Evolutionary conservation across 1,140 invertebrate genomes (phyloP).

Genomic region (Dendrolimus kikuchii): DNA sequence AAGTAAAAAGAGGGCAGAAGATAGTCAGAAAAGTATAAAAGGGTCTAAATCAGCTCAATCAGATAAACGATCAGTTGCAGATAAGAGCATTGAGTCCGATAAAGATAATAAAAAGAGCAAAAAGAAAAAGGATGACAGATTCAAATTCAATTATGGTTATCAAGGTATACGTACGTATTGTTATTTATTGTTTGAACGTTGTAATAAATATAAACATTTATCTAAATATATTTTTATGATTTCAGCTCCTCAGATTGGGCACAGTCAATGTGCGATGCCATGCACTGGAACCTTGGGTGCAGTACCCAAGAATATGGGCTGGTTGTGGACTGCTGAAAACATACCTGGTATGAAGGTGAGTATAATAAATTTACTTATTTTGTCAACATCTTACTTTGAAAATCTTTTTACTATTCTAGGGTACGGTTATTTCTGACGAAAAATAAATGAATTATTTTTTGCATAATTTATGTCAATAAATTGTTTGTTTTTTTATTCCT

Average conservation of each 20-base stretch:
- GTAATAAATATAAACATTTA: background rate
- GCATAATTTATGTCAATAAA: constrained; percentile 7
- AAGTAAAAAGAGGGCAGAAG: constrained; percentile 31
- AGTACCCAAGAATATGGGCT: constrained; percentile 59
- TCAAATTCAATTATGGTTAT: constrained; percentile 61
- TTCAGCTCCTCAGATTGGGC: constrained; percentile 56
- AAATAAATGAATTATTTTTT: background rate
- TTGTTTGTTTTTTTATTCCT: constrained; percentile 30
- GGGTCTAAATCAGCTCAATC: constrained; percentile 27
- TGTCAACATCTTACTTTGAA: no score
- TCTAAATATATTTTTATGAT: constrained; percentile 8
- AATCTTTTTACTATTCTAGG: no score
- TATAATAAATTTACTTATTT: constrained; percentile 9
- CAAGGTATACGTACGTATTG: constrained; percentile 62
- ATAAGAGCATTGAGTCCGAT: constrained; percentile 43
- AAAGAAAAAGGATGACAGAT: constrained; percentile 46
- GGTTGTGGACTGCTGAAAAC: constrained; percentile 59
- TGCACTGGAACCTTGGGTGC: constrained; percentile 42
- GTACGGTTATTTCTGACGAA: no score
- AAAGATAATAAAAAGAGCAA: constrained; percentile 46
- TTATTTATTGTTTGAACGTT: constrained; percentile 14
- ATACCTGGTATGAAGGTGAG: constrained; percentile 53
- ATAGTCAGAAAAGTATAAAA: constrained; percentile 26
- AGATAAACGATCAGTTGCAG: constrained; percentile 23
- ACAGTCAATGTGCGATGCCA: constrained; percentile 47